These are phyloP conservation scores for Bruchidius siliquastri DNA, from an alignment of 2,888 invertebrate genomes.

Conservation along the genomic window DNA sequence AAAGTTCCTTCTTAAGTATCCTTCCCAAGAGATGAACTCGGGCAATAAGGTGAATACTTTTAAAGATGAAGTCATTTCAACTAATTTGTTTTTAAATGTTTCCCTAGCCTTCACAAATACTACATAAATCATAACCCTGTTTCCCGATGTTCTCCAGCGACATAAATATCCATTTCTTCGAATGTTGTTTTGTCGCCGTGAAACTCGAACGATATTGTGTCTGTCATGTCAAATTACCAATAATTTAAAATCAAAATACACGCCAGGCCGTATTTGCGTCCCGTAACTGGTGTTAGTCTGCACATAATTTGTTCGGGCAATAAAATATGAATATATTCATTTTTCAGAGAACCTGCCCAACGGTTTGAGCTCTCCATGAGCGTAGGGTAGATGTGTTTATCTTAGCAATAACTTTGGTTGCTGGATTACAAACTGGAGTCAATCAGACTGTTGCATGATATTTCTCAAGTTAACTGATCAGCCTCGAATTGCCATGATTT, in stretches of 20 bases:
- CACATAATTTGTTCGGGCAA: conserved; percentile 22
- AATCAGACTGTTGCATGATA: too few species aligned
- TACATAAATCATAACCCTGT: neutral
- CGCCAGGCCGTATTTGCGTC: conserved; percentile 1
- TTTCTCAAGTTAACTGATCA: too few species aligned
- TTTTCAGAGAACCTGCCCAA: conserved; percentile 21
- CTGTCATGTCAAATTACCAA: conserved; percentile 16
- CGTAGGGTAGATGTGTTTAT: too few species aligned
- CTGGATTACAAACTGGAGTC: too few species aligned
- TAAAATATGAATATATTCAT: conserved; percentile 21
- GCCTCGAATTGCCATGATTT: too few species aligned
- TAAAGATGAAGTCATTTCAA: neutral
- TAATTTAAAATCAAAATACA: conserved; percentile 19
- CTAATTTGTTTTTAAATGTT: neutral
- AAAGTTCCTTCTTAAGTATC: too few species aligned
- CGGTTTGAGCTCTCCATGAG: neutral
- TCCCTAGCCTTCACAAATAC: neutral
- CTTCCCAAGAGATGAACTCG: too few species aligned
- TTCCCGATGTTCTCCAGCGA: neutral
- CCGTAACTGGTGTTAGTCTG: neutral
- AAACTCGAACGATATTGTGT: conserved; percentile 12
- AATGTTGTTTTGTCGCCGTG: neutral
- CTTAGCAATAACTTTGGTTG: too few species aligned
- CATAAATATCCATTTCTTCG: neutral
- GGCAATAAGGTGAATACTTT: too few species aligned